These are phyloP conservation scores for Phaonia tiefii DNA, from an alignment of 2,888 invertebrate species.

Conservation along the genomic window DNA sequence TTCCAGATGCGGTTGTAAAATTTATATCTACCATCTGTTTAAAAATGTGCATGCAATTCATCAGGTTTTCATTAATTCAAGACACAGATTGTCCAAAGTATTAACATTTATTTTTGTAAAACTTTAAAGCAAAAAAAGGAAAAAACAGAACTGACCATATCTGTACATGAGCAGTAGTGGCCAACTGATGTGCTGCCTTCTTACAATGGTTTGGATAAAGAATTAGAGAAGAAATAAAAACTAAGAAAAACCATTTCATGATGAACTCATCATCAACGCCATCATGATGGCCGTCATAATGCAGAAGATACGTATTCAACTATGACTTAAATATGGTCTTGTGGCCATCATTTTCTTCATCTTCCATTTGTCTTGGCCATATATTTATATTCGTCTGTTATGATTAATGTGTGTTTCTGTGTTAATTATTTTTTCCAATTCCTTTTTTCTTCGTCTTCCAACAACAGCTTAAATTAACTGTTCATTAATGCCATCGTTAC, in stretches of 20 bases:
- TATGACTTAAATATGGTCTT: neutral
- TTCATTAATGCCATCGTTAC: constrained; percentile 70
- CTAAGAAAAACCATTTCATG: neutral
- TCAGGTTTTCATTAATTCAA: neutral
- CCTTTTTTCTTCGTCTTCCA: neutral
- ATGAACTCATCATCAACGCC: neutral
- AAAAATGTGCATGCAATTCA: constrained; percentile 16
- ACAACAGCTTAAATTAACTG: constrained; percentile 68
- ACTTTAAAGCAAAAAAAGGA: too few species aligned
- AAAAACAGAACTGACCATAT: too few species aligned
- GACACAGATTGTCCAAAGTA: neutral
- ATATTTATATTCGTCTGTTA: constrained; percentile 38
- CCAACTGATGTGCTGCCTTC: constrained; percentile 7
- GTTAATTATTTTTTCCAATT: constrained; percentile 66
- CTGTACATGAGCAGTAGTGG: too few species aligned
- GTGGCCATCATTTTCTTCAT: constrained; percentile 1
- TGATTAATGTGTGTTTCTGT: constrained; percentile 68
- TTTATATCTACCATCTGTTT: neutral
- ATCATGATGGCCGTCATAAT: neutral
- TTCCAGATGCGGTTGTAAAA: too few species aligned
- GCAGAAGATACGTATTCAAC: neutral
- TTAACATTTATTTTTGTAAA: too few species aligned
- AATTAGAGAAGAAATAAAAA: neutral
- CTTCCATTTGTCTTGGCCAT: constrained; percentile 14
- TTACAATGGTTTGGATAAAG: constrained; percentile 27